Conservation (phyloP, 35 echinoderm and acorn worm genomes). For the Lytechinus variegatus region DNA sequence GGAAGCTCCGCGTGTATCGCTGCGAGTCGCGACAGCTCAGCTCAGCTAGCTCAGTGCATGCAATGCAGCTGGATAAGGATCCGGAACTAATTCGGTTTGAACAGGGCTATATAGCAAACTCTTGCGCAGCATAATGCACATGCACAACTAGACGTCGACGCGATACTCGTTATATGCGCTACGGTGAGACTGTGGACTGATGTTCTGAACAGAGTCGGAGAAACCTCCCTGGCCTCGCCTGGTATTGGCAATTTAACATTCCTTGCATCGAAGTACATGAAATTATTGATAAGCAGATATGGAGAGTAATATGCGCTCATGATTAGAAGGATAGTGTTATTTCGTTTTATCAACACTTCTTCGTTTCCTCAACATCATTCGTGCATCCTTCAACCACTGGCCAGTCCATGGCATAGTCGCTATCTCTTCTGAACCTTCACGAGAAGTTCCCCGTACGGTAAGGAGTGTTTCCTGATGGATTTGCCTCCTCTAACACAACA, state of each 20-base stretch:
- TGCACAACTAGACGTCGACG: too few relatives aligned
- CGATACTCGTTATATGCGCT: too few relatives aligned
- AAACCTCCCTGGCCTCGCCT: background rate
- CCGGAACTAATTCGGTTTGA: too few relatives aligned
- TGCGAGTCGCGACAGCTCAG: background rate
- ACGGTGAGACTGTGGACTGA: too few relatives aligned
- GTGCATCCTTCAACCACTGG: too few relatives aligned
- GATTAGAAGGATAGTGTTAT: background rate
- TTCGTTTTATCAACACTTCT: background rate
- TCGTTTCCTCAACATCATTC: background rate
- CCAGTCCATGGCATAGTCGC: background rate
- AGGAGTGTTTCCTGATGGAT: background rate
- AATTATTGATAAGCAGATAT: background rate
- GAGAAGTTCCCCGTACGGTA: background rate
- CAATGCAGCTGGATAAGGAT: too few relatives aligned
- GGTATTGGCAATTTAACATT: background rate
- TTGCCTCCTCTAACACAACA: background rate
- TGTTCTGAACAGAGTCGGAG: too few relatives aligned
- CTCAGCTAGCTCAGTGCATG: background rate
- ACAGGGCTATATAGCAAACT: too few relatives aligned
- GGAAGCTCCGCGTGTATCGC: background rate
- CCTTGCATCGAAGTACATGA: too few relatives aligned
- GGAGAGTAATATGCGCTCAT: background rate
- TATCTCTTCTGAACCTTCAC: background rate
- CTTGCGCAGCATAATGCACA: too few relatives aligned